Percentiles rank a stretch among this genome's conserved stretches.
phyloP scores from a whole-genome alignment of 2,113 vertebrate species.

The Anhinga rufa region DNA sequence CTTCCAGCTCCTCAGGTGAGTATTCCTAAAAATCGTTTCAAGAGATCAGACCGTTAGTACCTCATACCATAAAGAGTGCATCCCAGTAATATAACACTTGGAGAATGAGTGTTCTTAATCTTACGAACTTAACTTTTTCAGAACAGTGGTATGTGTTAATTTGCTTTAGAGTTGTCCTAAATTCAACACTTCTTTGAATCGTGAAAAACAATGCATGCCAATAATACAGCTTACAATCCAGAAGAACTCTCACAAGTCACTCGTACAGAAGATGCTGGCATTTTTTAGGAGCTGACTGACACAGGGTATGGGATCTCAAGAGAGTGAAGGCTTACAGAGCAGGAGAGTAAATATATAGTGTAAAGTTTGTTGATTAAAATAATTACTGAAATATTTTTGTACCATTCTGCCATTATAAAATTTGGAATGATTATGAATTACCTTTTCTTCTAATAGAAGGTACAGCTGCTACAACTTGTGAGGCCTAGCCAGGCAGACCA shows the following conservation, averaged over 20 bases:
- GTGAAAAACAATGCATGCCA: not conserved
- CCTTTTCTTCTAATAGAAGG: not conserved
- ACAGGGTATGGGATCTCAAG: not conserved
- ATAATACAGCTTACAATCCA: not conserved
- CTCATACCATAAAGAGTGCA: rapidly evolving
- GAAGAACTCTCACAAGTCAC: not conserved
- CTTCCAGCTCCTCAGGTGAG: constrained; percentile 72
- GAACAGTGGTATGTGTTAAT: not conserved
- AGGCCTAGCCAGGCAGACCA: not conserved
- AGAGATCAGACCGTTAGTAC: not conserved
- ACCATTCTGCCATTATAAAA: not conserved
- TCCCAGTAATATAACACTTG: not conserved
- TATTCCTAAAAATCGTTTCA: not conserved
- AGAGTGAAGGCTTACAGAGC: not conserved
- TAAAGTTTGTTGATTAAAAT: not conserved
- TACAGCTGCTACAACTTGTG: not conserved
- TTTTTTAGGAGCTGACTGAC: not conserved
- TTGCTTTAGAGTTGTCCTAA: not conserved
- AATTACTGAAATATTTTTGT: not conserved
- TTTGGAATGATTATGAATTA: not conserved
- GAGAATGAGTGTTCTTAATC: not conserved
- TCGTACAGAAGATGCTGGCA: not conserved
- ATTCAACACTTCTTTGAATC: not conserved
- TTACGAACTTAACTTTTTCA: not conserved
- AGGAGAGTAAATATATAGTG: not conserved